A percentile compares a stretch with the other conserved stretches of the same genome.
These are phyloP conservation scores for Bacillus rossius DNA, from an alignment of 1,140 invertebrate genomes.

Conservation along the genomic window DNA sequence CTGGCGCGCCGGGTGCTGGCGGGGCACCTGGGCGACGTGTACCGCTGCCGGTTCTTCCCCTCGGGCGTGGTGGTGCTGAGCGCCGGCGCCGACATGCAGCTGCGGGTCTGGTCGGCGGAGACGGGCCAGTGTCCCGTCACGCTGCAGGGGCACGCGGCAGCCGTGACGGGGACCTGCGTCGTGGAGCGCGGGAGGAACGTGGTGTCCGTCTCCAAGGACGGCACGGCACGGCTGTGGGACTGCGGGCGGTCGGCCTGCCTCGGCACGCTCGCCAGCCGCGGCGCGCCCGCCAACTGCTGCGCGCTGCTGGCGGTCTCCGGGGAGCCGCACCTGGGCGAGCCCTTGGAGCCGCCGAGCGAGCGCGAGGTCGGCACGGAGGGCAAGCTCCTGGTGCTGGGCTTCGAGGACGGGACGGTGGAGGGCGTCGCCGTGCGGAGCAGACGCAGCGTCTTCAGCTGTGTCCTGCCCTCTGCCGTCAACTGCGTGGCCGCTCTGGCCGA, in stretches of 20 bases:
- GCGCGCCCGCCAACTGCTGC: conserved; percentile 46
- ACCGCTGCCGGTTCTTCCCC: conserved; percentile 64
- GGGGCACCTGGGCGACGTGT: conserved; percentile 63
- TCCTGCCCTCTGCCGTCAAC: conserved; percentile 47
- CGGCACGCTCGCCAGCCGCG: conserved; percentile 43
- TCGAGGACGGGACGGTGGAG: conserved; percentile 55
- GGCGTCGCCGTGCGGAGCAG: conserved; percentile 51
- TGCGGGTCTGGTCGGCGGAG: conserved; percentile 65
- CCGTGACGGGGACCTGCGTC: conserved; percentile 57
- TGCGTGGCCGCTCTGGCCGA: conserved; percentile 40
- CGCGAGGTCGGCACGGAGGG: conserved; percentile 58
- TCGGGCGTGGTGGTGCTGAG: conserved; percentile 62
- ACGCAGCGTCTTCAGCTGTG: conserved; percentile 40
- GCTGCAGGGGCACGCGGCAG: conserved; percentile 58
- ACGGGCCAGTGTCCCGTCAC: conserved; percentile 60
- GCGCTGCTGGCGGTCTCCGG: conserved; percentile 25
- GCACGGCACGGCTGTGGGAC: conserved; percentile 63
- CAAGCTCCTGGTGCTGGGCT: conserved; percentile 55
- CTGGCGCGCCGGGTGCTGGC: conserved; percentile 50
- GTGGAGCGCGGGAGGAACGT: conserved; percentile 68
- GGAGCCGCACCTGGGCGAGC: conserved; percentile 35
- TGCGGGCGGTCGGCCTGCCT: conserved; percentile 55
- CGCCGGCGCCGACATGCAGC: conserved; percentile 60
- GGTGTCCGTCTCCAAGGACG: conserved; percentile 66
- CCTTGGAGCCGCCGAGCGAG: conserved; percentile 34